These are phyloP conservation scores for Poeciliopsis occidentalis DNA, from an alignment of 2,113 vertebrate genomes.

Conservation along the genomic window DNA sequence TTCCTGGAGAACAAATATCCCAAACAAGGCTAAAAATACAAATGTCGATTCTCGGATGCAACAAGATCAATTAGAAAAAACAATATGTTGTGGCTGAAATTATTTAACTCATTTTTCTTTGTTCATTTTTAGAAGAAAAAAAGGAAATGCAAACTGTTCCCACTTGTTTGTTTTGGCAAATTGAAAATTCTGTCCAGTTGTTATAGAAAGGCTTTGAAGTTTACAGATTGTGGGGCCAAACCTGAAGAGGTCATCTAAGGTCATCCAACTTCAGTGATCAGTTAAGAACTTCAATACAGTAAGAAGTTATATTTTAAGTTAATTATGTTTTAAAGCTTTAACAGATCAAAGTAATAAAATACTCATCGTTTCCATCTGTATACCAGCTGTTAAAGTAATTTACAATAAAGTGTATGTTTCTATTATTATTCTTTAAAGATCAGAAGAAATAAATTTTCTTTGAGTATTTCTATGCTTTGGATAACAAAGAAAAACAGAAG, in stretches of 20 bases:
- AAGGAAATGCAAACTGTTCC: background rate
- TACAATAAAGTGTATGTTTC: too few species aligned
- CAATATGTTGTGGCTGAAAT: background rate
- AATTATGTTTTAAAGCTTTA: too few species aligned
- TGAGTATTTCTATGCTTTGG: too few species aligned
- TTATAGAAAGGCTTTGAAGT: slow-evolving; percentile 28
- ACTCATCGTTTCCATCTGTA: too few species aligned
- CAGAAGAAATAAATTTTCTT: too few species aligned
- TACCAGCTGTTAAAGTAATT: too few species aligned
- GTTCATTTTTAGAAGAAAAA: background rate
- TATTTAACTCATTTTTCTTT: background rate
- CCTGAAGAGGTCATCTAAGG: background rate
- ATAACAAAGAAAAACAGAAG: too few species aligned
- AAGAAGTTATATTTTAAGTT: too few species aligned
- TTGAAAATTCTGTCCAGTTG: slow-evolving; percentile 53
- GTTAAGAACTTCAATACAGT: background rate
- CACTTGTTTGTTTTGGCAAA: background rate
- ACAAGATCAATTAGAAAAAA: background rate
- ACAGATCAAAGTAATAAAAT: too few species aligned
- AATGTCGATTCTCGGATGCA: background rate
- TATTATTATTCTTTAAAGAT: too few species aligned
- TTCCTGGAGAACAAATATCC: slow-evolving; percentile 62
- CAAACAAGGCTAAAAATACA: slow-evolving; percentile 47
- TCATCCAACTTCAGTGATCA: too few species aligned
- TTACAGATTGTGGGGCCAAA: slow-evolving; percentile 7